phyloP scores from a whole-genome alignment of 2,797 vertebrate species.

The Melanotaenia boesemani region DNA sequence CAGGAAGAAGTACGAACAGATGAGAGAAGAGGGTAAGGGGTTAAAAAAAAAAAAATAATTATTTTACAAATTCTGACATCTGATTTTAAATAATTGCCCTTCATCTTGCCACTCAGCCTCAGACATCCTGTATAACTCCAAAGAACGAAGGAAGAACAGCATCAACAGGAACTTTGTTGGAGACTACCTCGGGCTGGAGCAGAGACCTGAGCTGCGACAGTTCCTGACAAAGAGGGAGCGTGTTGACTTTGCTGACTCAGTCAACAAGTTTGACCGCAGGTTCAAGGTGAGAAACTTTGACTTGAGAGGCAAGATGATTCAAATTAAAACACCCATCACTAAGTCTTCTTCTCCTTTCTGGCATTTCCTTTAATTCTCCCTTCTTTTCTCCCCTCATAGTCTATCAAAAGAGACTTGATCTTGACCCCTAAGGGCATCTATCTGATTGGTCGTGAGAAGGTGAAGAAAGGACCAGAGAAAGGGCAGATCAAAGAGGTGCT shows the following conservation, averaged over 20 bases:
- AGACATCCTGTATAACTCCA: conserved; percentile 95
- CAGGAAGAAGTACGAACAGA: conserved; percentile 93
- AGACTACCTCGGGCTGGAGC: conserved; percentile 96
- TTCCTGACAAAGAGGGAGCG: conserved; percentile 94
- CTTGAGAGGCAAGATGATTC: neutral
- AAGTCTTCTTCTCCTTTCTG: conserved; percentile 39
- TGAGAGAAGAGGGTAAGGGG: conserved; percentile 94
- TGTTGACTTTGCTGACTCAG: conserved; percentile 91
- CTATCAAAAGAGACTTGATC: conserved; percentile 95
- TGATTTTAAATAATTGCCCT: conserved; percentile 4
- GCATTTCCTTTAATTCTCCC: conserved; percentile 19
- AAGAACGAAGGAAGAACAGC: conserved; percentile 94
- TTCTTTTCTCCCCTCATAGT: conserved; percentile 73
- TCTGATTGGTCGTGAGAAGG: conserved; percentile 94
- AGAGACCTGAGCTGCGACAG: conserved; percentile 91
- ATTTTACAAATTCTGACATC: too few species aligned
- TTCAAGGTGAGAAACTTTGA: conserved; percentile 91
- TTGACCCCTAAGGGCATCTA: conserved; percentile 93
- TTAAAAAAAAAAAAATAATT: neutral
- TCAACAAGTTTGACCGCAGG: conserved; percentile 95
- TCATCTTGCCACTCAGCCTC: conserved; percentile 83
- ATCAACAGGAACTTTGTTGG: conserved; percentile 99
- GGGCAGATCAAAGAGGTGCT: conserved; percentile 94
- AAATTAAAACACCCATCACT: neutral
- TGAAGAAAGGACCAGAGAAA: conserved; percentile 97